Evolutionary conservation across 2,888 invertebrate genomes (phyloP), one percentile per base, ranked within the genome.

Genomic region (Sipha maydis): DNA sequence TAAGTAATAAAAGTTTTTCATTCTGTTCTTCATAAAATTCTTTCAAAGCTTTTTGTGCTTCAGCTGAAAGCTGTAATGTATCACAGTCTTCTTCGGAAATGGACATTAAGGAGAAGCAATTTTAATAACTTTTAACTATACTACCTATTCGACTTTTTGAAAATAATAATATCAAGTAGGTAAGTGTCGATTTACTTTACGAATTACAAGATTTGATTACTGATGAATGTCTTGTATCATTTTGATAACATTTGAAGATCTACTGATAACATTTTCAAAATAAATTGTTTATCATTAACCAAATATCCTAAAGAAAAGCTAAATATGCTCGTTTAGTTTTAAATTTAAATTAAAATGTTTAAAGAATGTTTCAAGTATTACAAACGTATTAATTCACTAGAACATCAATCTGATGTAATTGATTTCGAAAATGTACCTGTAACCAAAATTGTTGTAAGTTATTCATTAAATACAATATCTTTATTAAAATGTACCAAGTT

Each of bases 281-380:
- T n/a, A 69, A 0, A 11, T 69, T 25, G n/a, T 25, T 34, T 34
- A 34, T 34, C 34, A 34, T 3, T n/a, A 69, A 69, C 9, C 7
- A 21, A 21, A 61, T 21, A 9, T 28, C 28, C 17, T 31, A 4
- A 31, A 71, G n/a, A 17, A 0, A 71, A 71, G 9, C 31, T 71
- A 11, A n/a, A 31, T 71, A 28, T 14, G 28, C 28, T 71, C 14
- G 69, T 83, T 83, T 56, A 9, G 0, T 76, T 61, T 38, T 38
- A 84, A n/a, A n/a, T n/a, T n/a, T n/a, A n/a, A n/a, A n/a, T n/a
- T n/a, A n/a, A 90, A 86, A 93, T 93, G 93, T 96, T 97, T 91
- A 95, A 94, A 92, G 93, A 94, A 90, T 92, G 92, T 90, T 97
- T 97, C 92, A 97, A 97, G 92, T 95, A 95, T 92, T 97, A 95